Base-by-base conservation (phyloP, 2,797 vertebrate species). In the Muscicapa comitata region DNA sequence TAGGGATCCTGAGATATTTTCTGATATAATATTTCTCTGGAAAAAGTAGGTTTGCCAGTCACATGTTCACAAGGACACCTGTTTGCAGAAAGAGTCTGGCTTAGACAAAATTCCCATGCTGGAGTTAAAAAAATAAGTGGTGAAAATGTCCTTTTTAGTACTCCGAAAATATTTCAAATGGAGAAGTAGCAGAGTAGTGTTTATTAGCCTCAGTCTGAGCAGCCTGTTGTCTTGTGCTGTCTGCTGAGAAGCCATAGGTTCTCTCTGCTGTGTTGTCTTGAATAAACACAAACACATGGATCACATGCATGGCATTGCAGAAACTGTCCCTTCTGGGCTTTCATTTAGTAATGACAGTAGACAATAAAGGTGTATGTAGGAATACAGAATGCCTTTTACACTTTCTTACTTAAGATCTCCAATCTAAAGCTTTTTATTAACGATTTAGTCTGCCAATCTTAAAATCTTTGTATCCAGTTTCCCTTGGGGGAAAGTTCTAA, bases 11-110 rank as follows among this genome's bases (percentile, higher is more conserved):
- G n/a, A 54, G n/a, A 13, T 9, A 31, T 74, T 59, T 86, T 74
- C 45, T 67, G 19, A 25, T 51, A 43, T 67, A 54, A 42, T 80
- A 81, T 33, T 80, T 77, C 48, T 62, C 28, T 13, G 50, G 65
- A 54, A 54, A 80, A 65, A 38, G 15, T 24, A 51, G 10, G 2
- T 77, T 87, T 92, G 11, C 2, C 17, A 24, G 26, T 66, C 0
- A 0, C 17, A 8, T 4, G 1, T 18, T 10, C 7, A 11, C 2
- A 57, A 43, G 25, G 8, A 38, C 3, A 15, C 4, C 13, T 58
- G 13, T 55, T 75, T 47, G 10, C 33, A 55, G 54, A 40, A 81
- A 35, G 10, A 50, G 25, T 29, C 37, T 54, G 28, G 3, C 61
- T 72, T 47, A 48, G 45, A 37, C 5, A 57, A 25, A 65, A 76